Base-by-base conservation (phyloP, 1,140 invertebrate species). In the Drosophila pruinosa region DNA sequence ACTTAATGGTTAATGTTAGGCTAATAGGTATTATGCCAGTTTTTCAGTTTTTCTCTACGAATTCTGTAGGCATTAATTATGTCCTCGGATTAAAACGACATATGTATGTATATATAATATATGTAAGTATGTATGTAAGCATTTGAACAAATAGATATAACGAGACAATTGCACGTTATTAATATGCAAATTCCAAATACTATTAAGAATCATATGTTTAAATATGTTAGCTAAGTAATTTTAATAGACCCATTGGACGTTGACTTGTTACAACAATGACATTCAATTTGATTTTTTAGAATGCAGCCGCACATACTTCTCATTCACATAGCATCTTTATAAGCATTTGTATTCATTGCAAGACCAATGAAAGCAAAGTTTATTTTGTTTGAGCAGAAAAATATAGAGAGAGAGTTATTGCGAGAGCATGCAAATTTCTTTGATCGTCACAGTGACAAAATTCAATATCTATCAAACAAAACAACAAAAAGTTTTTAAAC, bases 401-500 rank as follows among this genome's bases (percentile, higher is more conserved):
- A n/a, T 45, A 57, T 24, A 47, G 45, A 28, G 22, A 39, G 28
- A 7, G 7, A 58, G 62, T 21, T 26, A 47, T 31, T n/a, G 31
- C 38, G 36, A 26, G 41, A 47, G 26, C 38, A 79, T 85, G 65
- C 67, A 70, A 78, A 83, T 80, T 45, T 56, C 58, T 31, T n/a
- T 14, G 65, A 62, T 53, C 70, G 41, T 43, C 58, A 36, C 62
- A 61, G 34, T 73, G 76, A 76, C 80, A 85, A 70, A 77, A 80
- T 58, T 52, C 45, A 58, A 81, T 61, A 73, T 64, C 50, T 73
- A 77, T 63, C 53, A 69, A 50, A 53, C 59, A 48, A 39, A 39
- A 50, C 3, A 38, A 41, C 36, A 64, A 70, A 61, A 54, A 57
- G n/a, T n/a, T n/a, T n/a, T 53, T 57, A 67, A 74, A 62, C 52